Evolutionary conservation across 2,797 vertebrate species (phyloP).

Genomic region (Eutrigla gurnardus): DNA sequence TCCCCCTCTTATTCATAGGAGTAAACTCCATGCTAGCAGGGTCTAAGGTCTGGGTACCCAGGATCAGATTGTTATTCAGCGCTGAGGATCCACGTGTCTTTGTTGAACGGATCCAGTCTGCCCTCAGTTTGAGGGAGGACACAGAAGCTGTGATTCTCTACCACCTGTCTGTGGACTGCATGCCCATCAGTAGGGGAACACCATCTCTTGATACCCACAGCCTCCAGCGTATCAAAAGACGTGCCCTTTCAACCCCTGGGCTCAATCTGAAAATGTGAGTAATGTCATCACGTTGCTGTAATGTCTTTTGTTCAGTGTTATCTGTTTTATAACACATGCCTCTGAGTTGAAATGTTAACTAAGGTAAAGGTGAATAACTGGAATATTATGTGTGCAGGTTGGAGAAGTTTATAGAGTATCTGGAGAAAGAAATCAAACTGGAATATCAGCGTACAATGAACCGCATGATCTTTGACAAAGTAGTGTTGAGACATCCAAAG

Average conservation of each 20-base stretch:
- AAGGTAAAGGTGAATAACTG: background rate
- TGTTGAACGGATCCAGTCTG: slow-evolving; percentile 85
- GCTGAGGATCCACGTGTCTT: slow-evolving; percentile 91
- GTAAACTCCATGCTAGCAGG: slow-evolving; percentile 34
- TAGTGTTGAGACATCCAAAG: slow-evolving; percentile 82
- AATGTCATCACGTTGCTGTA: background rate
- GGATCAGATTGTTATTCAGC: slow-evolving; percentile 89
- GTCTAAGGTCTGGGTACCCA: slow-evolving; percentile 90
- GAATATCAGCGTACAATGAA: slow-evolving; percentile 90
- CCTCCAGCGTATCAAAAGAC: slow-evolving; percentile 79
- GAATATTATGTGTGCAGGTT: slow-evolving; percentile 65
- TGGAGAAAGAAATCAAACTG: slow-evolving; percentile 85
- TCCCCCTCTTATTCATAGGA: slow-evolving; percentile 16
- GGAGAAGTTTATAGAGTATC: slow-evolving; percentile 61
- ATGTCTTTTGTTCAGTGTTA: background rate
- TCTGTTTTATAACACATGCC: background rate
- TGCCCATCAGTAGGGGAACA: slow-evolving; percentile 83
- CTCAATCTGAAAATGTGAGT: slow-evolving; percentile 83
- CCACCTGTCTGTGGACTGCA: slow-evolving; percentile 89
- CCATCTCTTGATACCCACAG: slow-evolving; percentile 70
- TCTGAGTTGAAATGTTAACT: background rate
- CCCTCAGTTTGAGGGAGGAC: slow-evolving; percentile 80
- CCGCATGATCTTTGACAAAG: slow-evolving; percentile 86
- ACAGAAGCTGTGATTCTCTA: slow-evolving; percentile 86
- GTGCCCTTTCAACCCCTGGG: slow-evolving; percentile 77